Conservation (phyloP, 2,888 invertebrate genomes). For the Chironomus tentans region DNA sequence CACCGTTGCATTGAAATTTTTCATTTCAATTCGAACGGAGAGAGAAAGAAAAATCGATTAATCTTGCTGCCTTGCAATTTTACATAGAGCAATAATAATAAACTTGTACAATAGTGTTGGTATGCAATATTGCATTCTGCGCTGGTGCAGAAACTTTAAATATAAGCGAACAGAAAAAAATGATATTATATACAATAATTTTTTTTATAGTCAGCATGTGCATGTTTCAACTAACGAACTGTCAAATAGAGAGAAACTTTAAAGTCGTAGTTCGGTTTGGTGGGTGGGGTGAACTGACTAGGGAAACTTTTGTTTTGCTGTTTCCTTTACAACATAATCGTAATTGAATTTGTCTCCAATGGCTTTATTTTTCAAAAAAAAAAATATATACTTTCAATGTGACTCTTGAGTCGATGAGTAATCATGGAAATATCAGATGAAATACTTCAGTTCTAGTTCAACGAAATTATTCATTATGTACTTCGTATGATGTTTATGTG, state of each 20-base stretch:
- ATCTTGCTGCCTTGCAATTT: not conserved
- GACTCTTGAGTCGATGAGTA: too few relatives aligned
- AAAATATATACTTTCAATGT: too few relatives aligned
- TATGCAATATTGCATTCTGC: not conserved
- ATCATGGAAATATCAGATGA: too few relatives aligned
- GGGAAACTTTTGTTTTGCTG: too few relatives aligned
- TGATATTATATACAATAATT: not conserved
- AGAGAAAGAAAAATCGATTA: not conserved
- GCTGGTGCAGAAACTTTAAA: not conserved
- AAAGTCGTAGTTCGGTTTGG: too few relatives aligned
- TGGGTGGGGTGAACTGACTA: too few relatives aligned
- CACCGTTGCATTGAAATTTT: constrained; percentile 22
- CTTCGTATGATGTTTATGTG: too few relatives aligned
- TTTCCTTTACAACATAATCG: too few relatives aligned
- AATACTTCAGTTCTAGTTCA: too few relatives aligned
- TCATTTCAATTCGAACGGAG: not conserved
- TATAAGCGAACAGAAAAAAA: not conserved
- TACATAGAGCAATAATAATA: not conserved
- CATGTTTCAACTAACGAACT: not conserved
- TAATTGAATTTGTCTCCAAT: too few relatives aligned
- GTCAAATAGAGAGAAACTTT: not conserved
- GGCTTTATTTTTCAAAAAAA: too few relatives aligned
- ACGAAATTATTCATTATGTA: too few relatives aligned
- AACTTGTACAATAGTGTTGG: not conserved
- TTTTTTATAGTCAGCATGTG: not conserved